Conservation (phyloP, 1,140 invertebrate genomes). For the Lethocerus indicus region DNA sequence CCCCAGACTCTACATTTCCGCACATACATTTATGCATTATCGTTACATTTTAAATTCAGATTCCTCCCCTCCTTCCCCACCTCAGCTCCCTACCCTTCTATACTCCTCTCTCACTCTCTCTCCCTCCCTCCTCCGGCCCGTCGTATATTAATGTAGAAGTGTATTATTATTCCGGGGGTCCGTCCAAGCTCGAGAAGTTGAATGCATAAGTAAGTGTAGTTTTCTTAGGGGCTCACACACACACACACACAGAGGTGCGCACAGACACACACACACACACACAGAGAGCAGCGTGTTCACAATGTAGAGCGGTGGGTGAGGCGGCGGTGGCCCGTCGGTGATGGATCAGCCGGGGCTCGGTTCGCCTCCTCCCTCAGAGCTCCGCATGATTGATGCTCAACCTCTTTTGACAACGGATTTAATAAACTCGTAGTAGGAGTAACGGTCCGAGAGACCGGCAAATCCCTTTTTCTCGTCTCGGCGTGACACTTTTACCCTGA, state of each 20-base stretch:
- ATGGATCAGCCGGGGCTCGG: constrained; percentile 16
- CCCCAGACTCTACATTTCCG: constrained; percentile 10
- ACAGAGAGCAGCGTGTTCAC: too few relatives aligned
- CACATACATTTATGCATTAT: constrained; percentile 20
- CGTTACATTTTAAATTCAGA: constrained; percentile 21
- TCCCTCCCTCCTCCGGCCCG: constrained; percentile 16
- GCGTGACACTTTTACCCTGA: constrained; percentile 3
- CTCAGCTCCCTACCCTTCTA: constrained; percentile 11
- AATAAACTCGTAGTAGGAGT: constrained; percentile 13
- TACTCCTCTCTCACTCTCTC: too few relatives aligned
- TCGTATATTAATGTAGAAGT: constrained; percentile 32
- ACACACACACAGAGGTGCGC: too few relatives aligned
- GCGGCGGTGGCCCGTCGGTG: constrained; percentile 4
- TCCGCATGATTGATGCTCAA: constrained; percentile 16
- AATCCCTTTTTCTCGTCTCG: too few relatives aligned
- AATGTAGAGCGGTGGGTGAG: too few relatives aligned
- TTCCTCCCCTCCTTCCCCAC: constrained; percentile 19
- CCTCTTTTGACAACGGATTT: constrained; percentile 16
- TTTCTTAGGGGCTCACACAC: constrained; percentile 11
- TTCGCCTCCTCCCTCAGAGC: constrained; percentile 1
- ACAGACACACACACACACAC: too few relatives aligned
- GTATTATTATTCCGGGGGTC: constrained; percentile 33
- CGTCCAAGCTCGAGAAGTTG: constrained; percentile 28
- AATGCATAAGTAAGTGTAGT: constrained; percentile 30
- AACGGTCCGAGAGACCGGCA: too few relatives aligned